Percentiles rank a stretch among this genome's conserved stretches.
These are phyloP conservation scores for Aproaerema taeniolella DNA, from an alignment of 2,888 invertebrate species.

Conservation along the genomic window DNA sequence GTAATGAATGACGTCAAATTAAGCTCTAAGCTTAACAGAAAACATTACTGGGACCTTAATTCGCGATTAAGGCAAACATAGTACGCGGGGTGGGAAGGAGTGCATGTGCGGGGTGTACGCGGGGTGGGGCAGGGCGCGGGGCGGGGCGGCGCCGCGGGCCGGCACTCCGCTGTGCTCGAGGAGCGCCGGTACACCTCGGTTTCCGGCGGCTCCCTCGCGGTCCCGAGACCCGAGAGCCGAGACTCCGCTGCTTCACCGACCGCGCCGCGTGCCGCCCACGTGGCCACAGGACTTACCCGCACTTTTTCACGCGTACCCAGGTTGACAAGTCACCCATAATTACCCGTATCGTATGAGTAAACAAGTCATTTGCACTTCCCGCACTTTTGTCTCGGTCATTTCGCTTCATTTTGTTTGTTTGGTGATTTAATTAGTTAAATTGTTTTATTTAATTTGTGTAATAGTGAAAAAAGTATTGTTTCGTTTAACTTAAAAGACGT, in stretches of 20 bases:
- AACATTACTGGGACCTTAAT: slow-evolving; percentile 74
- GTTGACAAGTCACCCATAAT: slow-evolving; percentile 58
- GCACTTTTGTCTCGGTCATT: too few species aligned
- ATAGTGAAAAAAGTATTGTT: too few species aligned
- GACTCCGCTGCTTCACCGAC: slow-evolving; percentile 27
- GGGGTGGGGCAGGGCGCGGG: slow-evolving; percentile 32
- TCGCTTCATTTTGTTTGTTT: too few species aligned
- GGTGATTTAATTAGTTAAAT: too few species aligned
- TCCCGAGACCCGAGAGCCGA: slow-evolving; percentile 48
- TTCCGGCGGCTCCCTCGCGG: slow-evolving; percentile 65
- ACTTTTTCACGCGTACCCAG: slow-evolving; percentile 46
- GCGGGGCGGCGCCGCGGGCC: slow-evolving; percentile 61
- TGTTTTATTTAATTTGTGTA: too few species aligned
- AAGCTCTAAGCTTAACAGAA: slow-evolving; percentile 68
- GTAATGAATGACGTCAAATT: slow-evolving; percentile 68
- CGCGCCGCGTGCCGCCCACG: slow-evolving; percentile 68
- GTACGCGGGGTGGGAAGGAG: slow-evolving; percentile 70
- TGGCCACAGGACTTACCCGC: slow-evolving; percentile 44
- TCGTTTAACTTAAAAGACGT: too few species aligned
- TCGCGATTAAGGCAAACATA: slow-evolving; percentile 76
- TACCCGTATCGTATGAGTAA: slow-evolving; percentile 40
- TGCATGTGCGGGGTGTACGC: slow-evolving; percentile 43
- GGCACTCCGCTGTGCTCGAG: slow-evolving; percentile 74
- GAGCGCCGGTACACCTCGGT: slow-evolving; percentile 75
- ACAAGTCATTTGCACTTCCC: slow-evolving; percentile 26